Evolutionary conservation across 2,113 vertebrate species (phyloP), one percentile per base, ranked within the genome.

Genomic region (Strix aluco): DNA sequence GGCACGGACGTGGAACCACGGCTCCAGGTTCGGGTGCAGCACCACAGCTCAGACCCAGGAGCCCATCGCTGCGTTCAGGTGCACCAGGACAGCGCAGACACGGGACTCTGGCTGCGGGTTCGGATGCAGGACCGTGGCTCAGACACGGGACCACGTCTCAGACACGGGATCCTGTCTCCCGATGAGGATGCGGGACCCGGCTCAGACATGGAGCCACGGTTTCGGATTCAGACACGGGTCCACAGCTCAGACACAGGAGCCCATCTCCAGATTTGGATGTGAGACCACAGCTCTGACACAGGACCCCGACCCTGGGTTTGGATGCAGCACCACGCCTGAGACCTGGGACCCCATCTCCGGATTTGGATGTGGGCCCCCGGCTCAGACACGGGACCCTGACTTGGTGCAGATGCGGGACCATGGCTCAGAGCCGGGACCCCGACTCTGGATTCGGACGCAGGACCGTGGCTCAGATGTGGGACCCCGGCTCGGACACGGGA

Each of bases 1-100:
- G 47, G 20, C 51, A 21, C 5, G 0, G 71, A 8, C 10, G 1
- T 0, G 51, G 10, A 17, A 38, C 34, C 7, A 11, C 3, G 10
- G 27, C 11, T 27, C 25, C 2, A 7, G 40, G 11, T 9, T 32
- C 2, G 1, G n/a, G 10, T 3, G 13, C 13, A 3, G 32, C 13
- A 16, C 32, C 55, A 5, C 5, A 2, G 27, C 69, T 34, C 38
- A 7, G n/a, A 7, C 30, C 16, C 10, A 1, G 36, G 2, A 59
- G 3, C 23, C 34, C 14, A 5, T 3, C 14, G 62, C 80, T 3
- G 19, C 18, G 3, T 3, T 19, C 10, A 3, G 46, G 17, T 10
- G 13, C 9, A 2, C 15, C 21, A 70, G 1, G 40, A 5, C 17
- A 23, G 36, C n/a, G 44, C 46, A 2, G 29, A 36, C 29, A 26